Evolutionary conservation across 2,888 invertebrate genomes (phyloP).

Genomic region (Xestia xanthographa): DNA sequence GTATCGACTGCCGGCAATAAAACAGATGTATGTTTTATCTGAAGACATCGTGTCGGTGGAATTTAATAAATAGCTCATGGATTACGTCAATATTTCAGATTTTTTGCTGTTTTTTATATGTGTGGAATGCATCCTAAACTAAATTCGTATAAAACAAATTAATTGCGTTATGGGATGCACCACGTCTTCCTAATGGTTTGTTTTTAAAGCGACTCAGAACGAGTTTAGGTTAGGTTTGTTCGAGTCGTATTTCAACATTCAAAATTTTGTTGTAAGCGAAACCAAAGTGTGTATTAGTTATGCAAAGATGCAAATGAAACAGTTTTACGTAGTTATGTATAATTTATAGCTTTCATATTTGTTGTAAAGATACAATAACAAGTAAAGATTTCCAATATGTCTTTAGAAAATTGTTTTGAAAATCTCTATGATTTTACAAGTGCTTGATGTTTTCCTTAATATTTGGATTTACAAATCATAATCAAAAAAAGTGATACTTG

Average conservation of each 20-base stretch:
- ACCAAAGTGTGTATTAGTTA: constrained; percentile 15
- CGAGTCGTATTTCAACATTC: constrained; percentile 35
- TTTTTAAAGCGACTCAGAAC: constrained; percentile 41
- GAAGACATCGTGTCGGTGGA: constrained; percentile 52
- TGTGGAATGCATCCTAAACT: constrained; percentile 3
- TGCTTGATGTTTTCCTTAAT: not conserved
- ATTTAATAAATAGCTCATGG: constrained; percentile 52
- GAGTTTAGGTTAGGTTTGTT: constrained; percentile 30
- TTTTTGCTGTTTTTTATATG: constrained; percentile 6
- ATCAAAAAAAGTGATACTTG: constrained; percentile 7
- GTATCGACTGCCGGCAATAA: constrained; percentile 70
- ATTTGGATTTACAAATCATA: constrained; percentile 12
- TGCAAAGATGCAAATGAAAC: constrained; percentile 32
- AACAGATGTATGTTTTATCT: constrained; percentile 77
- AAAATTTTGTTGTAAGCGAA: constrained; percentile 30
- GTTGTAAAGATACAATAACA: constrained; percentile 1
- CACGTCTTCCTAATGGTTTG: constrained; percentile 35
- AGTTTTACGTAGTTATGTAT: constrained; percentile 1
- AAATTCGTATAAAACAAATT: constrained; percentile 6
- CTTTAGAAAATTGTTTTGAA: not conserved
- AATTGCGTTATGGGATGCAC: constrained; percentile 15
- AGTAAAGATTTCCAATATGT: not conserved
- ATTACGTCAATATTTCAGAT: constrained; percentile 19
- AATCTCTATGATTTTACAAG: constrained; percentile 9
- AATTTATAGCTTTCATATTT: constrained; percentile 1